phyloP scores from a whole-genome alignment of 2,797 vertebrate species.

The Zenarchopterus dispar region DNA sequence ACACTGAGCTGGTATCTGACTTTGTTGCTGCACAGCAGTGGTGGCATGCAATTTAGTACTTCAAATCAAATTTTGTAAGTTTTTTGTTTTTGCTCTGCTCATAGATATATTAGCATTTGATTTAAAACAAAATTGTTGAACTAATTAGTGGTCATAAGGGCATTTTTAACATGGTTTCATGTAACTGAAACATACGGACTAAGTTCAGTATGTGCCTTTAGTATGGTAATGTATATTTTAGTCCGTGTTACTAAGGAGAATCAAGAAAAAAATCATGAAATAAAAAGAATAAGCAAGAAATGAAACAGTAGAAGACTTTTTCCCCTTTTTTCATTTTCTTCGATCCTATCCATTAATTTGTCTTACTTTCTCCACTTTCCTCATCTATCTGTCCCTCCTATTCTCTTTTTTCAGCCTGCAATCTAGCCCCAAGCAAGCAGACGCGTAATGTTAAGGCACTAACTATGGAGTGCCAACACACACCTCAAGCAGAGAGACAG shows the following conservation, averaged over 20 bases:
- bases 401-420: conserved; percentile 26
- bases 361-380: conserved; percentile 17
- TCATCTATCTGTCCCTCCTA: conserved; percentile 12
- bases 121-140: not conserved
- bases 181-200: too few relatives aligned
- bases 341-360: conserved; percentile 18
- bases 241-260: too few relatives aligned
- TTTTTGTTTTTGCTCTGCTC: conserved; percentile 6
- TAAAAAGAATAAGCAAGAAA: not conserved
- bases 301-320: not conserved
- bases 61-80: too few relatives aligned
- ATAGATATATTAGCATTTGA: not conserved
- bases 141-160: too few relatives aligned
- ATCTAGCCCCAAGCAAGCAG: conserved; percentile 74
- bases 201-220: too few relatives aligned
- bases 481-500: conserved; percentile 40
- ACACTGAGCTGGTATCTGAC: conserved; percentile 39
- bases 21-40: conserved; percentile 11
- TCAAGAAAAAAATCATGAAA: too few relatives aligned
- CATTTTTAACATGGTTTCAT: too few relatives aligned
- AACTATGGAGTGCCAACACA: conserved; percentile 62
- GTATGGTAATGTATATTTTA: too few relatives aligned
- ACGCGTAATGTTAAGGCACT: conserved; percentile 75
- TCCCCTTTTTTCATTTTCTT: conserved; percentile 41
- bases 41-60: conserved; percentile 15